These are phyloP conservation scores for Ruditapes philippinarum DNA, from an alignment of 1,140 invertebrate species.

Conservation along the genomic window DNA sequence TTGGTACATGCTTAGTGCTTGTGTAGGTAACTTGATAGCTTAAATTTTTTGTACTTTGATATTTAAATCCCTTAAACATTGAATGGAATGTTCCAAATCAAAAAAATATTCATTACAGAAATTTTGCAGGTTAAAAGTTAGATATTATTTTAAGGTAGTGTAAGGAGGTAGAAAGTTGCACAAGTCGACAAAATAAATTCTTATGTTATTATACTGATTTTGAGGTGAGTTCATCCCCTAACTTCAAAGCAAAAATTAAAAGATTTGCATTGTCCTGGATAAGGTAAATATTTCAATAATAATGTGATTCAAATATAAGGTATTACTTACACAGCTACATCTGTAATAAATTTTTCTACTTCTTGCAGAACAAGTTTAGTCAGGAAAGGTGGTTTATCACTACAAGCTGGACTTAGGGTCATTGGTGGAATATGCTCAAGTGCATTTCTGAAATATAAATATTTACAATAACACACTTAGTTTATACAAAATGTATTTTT, in stretches of 20 bases:
- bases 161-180: neutral
- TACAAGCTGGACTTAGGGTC: constrained; percentile 80
- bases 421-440: constrained; percentile 84
- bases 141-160: neutral
- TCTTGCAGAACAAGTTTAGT: constrained; percentile 83
- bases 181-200: constrained; percentile 6
- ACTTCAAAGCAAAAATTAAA: no score
- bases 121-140: neutral
- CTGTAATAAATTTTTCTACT: constrained; percentile 83
- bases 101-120: no score
- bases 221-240: neutral
- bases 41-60: neutral
- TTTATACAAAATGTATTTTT: no score
- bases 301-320: no score
- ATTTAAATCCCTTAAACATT: no score
- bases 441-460: constrained; percentile 79
- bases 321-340: constrained; percentile 78
- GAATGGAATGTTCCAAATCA: no score
- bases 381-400: constrained; percentile 83
- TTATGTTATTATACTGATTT: constrained; percentile 8
- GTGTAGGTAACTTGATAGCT: neutral
- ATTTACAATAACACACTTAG: no score
- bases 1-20: neutral
- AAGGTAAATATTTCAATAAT: neutral
- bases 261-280: neutral